Percentiles rank a stretch among this genome's conserved stretches.
Conservation (phyloP, 2,113 vertebrate genomes). For the Centropus bengalensis region DNA sequence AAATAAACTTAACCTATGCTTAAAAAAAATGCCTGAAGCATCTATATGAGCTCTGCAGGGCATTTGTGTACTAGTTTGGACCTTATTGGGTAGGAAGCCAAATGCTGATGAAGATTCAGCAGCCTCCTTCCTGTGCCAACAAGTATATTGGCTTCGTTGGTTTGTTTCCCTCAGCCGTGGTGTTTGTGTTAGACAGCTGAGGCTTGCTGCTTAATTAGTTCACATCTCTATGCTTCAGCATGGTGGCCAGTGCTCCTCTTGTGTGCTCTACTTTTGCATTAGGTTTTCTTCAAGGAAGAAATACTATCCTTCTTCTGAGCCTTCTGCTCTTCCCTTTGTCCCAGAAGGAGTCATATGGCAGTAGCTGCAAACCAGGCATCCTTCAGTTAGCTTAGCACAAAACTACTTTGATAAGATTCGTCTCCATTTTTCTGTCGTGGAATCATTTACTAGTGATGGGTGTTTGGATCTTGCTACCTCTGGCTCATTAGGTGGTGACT, state of each 20-base stretch:
- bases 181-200: neutral
- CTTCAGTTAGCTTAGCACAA: neutral
- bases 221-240: neutral
- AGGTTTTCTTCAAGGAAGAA: neutral
- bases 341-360: neutral
- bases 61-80: neutral
- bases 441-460: neutral
- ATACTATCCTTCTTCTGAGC: rapidly evolving
- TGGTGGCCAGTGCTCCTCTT: neutral
- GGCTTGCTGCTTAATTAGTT: neutral
- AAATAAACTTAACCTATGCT: neutral
- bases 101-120: neutral
- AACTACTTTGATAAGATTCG: neutral
- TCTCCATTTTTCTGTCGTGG: neutral
- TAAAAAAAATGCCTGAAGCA: neutral
- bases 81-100: neutral
- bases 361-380: neutral
- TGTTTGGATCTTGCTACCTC: neutral
- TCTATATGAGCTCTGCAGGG: neutral
- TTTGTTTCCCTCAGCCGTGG: rapidly evolving
- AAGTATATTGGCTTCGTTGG: rapidly evolving
- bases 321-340: neutral
- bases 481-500: neutral
- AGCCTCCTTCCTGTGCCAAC: neutral
- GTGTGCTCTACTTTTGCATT: neutral